Base-by-base conservation (phyloP, 2,113 vertebrate genomes). In the Monopterus albus region DNA sequence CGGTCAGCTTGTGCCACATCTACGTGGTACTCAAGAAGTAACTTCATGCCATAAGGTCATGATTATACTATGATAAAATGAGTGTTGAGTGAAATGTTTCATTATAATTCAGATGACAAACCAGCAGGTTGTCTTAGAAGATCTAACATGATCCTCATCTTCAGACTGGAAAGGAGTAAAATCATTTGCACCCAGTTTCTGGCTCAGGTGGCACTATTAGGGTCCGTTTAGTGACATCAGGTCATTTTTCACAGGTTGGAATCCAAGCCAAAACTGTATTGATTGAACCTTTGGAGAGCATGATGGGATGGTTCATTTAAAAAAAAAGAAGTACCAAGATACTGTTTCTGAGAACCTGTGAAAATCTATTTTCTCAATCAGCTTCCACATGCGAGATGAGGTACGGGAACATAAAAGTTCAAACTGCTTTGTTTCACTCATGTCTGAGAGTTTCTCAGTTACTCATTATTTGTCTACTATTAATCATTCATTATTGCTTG, bases 1-100 rank as follows among this genome's bases (percentile, higher is more conserved):
- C 53, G 49, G 74, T 69, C 58, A 49, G 59, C 50, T 73, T 59
- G 69, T 69, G 21, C 78, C 39, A 77, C 51, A 58, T 76, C 68
- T 50, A 53, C 38, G 28, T n/a, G 26, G 11, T 23, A 9, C 63
- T 59, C 0, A 0, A 67, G 57, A 39, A 77, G 77, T 73, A 45
- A 38, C 63, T 31, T 2, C 29, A 31, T n/a, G n/a, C n/a, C n/a
- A 40, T 51, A 20, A 42, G 17, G 23, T 20, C 31, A 57, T 31
- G 69, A 73, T 79, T 56, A 28, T 25, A 55, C 28, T 31, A 29
- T 26, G 52, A 45, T 47, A 7, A 40, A 35, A 67, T 4, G 36
- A 31, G 29, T n/a, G 46, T 20, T 4, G 45, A 18, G n/a, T 2
- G 18, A 38, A 12, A 5, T 31, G n/a, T 13, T 51, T 8, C 36